phyloP scores from a whole-genome alignment of 2,797 vertebrate species.

The Siniperca undulata region DNA sequence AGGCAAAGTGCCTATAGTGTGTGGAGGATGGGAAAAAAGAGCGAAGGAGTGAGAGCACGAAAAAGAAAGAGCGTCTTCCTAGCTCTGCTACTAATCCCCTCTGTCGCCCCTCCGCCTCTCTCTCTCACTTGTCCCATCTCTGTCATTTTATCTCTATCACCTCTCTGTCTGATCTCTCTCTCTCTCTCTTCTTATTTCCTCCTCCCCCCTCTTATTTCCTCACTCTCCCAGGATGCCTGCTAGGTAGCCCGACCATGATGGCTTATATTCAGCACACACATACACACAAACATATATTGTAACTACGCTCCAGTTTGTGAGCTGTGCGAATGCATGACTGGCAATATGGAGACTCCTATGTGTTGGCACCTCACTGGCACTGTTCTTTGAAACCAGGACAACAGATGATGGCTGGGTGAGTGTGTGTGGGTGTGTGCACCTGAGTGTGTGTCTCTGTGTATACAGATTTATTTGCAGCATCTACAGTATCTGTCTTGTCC shows the following conservation, averaged over 20 bases:
- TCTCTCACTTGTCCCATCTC: constrained; percentile 60
- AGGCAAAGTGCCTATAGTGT: constrained; percentile 34
- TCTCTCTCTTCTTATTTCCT: constrained; percentile 42
- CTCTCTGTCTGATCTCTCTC: constrained; percentile 59
- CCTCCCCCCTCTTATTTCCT: constrained; percentile 35
- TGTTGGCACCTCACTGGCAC: constrained; percentile 5
- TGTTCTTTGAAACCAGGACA: constrained; percentile 40
- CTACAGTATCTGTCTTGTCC: background rate
- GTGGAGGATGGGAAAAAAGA: constrained; percentile 15
- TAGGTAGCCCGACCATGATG: constrained; percentile 27
- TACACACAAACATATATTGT: background rate
- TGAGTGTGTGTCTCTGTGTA: background rate
- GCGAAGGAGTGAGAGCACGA: constrained; percentile 29
- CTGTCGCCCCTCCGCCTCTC: constrained; percentile 61
- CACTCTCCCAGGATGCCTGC: constrained; percentile 37
- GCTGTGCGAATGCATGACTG: constrained; percentile 5
- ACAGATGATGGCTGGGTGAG: constrained; percentile 9
- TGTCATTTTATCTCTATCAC: constrained; percentile 72
- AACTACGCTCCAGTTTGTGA: constrained; percentile 7
- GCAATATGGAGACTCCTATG: constrained; percentile 14
- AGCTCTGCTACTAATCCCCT: constrained; percentile 71
- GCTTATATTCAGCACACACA: constrained; percentile 29
- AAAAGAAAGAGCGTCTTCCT: constrained; percentile 51
- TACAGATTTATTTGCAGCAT: constrained; percentile 23
- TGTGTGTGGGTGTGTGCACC: background rate